phyloP scores from a whole-genome alignment of 2,797 vertebrate genomes.

The Chelon labrosus region DNA sequence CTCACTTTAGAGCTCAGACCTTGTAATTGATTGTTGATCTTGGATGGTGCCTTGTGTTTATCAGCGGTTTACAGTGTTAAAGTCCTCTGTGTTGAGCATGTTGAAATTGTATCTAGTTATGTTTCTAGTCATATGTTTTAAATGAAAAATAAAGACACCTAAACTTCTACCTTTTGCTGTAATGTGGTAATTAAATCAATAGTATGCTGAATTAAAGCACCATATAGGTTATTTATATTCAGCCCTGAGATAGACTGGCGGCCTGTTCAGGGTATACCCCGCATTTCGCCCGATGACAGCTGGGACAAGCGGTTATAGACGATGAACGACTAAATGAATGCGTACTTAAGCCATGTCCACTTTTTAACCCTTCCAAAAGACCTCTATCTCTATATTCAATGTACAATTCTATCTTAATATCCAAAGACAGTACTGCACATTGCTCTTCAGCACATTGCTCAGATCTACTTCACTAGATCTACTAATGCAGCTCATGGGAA shows the following conservation, averaged over 20 bases:
- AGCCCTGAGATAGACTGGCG: no score
- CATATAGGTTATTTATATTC: background rate
- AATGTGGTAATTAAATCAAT: background rate
- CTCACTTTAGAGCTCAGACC: slow-evolving; percentile 62
- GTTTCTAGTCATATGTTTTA: slow-evolving; percentile 76
- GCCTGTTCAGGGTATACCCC: no score
- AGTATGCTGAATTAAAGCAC: background rate
- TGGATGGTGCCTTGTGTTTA: slow-evolving; percentile 85
- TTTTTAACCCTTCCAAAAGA: background rate
- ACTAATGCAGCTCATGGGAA: background rate
- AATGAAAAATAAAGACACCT: slow-evolving; percentile 62
- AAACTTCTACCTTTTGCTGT: slow-evolving; percentile 37
- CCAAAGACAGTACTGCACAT: background rate
- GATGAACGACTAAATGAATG: no score
- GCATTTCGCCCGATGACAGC: no score
- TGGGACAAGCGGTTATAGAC: no score
- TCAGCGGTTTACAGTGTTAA: slow-evolving; percentile 78
- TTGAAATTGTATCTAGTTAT: slow-evolving; percentile 63
- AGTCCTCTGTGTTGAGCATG: slow-evolving; percentile 73
- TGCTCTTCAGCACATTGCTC: background rate
- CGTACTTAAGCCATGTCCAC: background rate
- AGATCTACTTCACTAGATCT: background rate
- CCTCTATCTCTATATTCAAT: background rate
- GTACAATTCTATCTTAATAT: background rate
- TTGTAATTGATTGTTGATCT: slow-evolving; percentile 79